Evolutionary conservation across 1,140 invertebrate species (phyloP).

Genomic region (Bombyx mori): ASM3026992v2 NC_085112.1:9393001-9393500

Average conservation of each 20-base stretch:
- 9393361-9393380: not conserved
- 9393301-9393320: constrained; percentile 79
- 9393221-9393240: constrained; percentile 78
- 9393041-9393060: constrained; percentile 88
- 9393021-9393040: constrained; percentile 65
- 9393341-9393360: not conserved
- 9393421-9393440: constrained; percentile 84
- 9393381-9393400: constrained; percentile 65
- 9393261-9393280: constrained; percentile 84
- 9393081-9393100: constrained; percentile 59
- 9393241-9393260: constrained; percentile 85
- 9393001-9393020: constrained; percentile 19
- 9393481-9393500: constrained; percentile 85
- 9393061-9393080: constrained; percentile 90
- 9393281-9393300: constrained; percentile 84
- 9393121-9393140: constrained; percentile 37
- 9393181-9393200: constrained; percentile 76
- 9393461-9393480: constrained; percentile 78
- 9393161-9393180: constrained; percentile 73
- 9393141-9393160: constrained; percentile 49
- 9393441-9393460: constrained; percentile 83
- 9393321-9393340: constrained; percentile 73
- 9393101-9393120: constrained; percentile 34
- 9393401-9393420: constrained; percentile 81
- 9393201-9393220: constrained; percentile 73